Evolutionary conservation across 2,888 invertebrate species (phyloP).

Genomic region (Koerneria pararmatus): DNA sequence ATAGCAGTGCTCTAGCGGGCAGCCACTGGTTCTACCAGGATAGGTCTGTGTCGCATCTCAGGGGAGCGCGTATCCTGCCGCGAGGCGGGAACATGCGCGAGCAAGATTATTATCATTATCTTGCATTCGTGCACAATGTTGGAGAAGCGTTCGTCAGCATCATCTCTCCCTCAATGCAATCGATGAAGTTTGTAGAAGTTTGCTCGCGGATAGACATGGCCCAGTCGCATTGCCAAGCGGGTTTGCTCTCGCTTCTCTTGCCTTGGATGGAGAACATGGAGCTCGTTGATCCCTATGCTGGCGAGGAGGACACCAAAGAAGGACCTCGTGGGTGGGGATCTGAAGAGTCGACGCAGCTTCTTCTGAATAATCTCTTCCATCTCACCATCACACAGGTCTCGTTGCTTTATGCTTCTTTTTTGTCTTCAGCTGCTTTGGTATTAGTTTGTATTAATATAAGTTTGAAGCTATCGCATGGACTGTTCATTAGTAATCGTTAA

Average conservation of each 20-base stretch:
- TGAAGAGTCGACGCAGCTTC: constrained; percentile 98
- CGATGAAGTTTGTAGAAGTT: constrained; percentile 86
- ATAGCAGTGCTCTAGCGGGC: too few species aligned
- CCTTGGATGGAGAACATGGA: constrained; percentile 99
- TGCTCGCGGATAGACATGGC: constrained; percentile 94
- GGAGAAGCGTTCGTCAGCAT: too few species aligned
- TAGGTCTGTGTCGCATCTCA: too few species aligned
- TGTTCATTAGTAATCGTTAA: too few species aligned
- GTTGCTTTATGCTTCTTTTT: constrained; percentile 51
- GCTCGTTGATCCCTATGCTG: constrained; percentile 72
- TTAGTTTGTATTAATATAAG: too few species aligned
- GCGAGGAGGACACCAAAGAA: constrained; percentile 39
- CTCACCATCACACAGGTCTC: constrained; percentile 72
- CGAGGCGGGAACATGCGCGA: too few species aligned
- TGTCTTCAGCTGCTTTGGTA: background rate
- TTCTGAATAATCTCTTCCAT: constrained; percentile 95
- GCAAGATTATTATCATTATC: too few species aligned
- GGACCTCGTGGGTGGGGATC: constrained; percentile 80
- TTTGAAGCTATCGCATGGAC: too few species aligned
- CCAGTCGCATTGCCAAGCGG: constrained; percentile 82
- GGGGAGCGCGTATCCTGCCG: too few species aligned
- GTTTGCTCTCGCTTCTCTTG: constrained; percentile 83
- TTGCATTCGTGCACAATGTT: too few species aligned
- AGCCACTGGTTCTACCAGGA: too few species aligned
- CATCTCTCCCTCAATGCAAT: too few species aligned